Percentiles rank a stretch among this genome's conserved stretches.
Evolutionary conservation across 2,888 invertebrate species (phyloP).

Genomic region (Liodrosophila aerea): DNA sequence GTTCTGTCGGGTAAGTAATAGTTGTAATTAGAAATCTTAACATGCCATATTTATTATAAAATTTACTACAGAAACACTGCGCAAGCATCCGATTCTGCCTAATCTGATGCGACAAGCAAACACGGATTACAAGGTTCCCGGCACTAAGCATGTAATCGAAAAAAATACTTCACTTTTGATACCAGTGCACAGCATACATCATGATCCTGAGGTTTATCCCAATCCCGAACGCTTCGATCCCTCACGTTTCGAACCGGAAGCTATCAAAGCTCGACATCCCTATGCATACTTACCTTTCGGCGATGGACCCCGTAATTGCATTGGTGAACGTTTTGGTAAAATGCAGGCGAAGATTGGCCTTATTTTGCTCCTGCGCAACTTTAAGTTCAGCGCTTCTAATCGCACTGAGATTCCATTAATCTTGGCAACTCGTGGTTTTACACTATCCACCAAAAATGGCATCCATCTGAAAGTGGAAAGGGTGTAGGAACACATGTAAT

Average conservation of each 20-base stretch:
- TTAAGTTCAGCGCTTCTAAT: conserved; percentile 26
- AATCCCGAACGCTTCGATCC: conserved; percentile 12
- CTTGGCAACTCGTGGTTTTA: background rate
- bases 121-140: conserved; percentile 83
- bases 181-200: conserved; percentile 83
- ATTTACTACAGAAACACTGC: conserved; percentile 83
- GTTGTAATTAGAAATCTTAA: too few species aligned
- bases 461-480: conserved; percentile 53
- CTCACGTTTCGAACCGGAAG: conserved; percentile 10
- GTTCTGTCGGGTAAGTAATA: conserved; percentile 71
- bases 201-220: conserved; percentile 79
- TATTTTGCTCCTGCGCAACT: conserved; percentile 55
- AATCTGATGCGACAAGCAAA: conserved; percentile 83
- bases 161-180: conserved; percentile 63
- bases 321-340: conserved; percentile 78
- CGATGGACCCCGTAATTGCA: conserved; percentile 79
- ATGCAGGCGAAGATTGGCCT: conserved; percentile 77
- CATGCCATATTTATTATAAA: background rate
- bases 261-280: conserved; percentile 79
- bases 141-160: conserved; percentile 82
- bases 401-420: conserved; percentile 26
- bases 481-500: conserved; percentile 3
- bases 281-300: conserved; percentile 74
- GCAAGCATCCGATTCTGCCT: conserved; percentile 84
- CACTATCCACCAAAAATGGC: conserved; percentile 22